Evolutionary conservation across 1,140 invertebrate genomes (phyloP).

Genomic region (Tetragnatha versicolor): DNA sequence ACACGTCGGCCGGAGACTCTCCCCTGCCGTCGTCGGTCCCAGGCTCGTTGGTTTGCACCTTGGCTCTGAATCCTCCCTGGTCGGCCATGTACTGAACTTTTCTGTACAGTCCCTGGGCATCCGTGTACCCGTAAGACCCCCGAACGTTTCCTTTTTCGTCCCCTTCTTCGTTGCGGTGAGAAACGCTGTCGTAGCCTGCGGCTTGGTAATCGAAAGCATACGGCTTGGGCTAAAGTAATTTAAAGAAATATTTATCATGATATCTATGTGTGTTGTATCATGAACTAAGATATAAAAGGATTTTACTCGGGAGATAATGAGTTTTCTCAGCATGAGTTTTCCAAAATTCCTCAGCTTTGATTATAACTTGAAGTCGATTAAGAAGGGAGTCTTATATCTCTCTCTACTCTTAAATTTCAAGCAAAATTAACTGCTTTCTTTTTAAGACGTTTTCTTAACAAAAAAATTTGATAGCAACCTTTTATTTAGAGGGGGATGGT

Average conservation of each 20-base stretch:
- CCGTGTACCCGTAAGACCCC: constrained; percentile 55
- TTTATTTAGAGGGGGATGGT: too few relatives aligned
- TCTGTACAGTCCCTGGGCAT: constrained; percentile 48
- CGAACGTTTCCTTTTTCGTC: constrained; percentile 51
- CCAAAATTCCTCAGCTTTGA: too few relatives aligned
- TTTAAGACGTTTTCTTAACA: too few relatives aligned
- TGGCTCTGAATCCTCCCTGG: constrained; percentile 50
- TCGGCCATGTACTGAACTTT: constrained; percentile 55
- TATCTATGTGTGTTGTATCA: too few relatives aligned
- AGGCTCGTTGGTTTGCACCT: constrained; percentile 56
- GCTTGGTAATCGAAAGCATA: constrained; percentile 55
- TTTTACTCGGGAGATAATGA: too few relatives aligned
- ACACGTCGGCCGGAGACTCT: background rate
- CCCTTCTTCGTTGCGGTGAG: constrained; percentile 40
- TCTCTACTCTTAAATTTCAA: too few relatives aligned
- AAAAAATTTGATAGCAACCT: too few relatives aligned
- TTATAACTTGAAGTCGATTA: too few relatives aligned
- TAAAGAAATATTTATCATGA: too few relatives aligned
- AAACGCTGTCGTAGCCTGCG: constrained; percentile 10
- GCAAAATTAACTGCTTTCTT: too few relatives aligned
- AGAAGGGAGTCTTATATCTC: too few relatives aligned
- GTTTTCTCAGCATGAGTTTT: too few relatives aligned
- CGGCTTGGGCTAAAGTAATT: constrained; percentile 50
- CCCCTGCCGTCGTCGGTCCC: constrained; percentile 11
- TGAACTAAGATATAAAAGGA: background rate